Percentiles rank a stretch among this genome's conserved stretches.
phyloP scores from a whole-genome alignment of 2,797 vertebrate genomes.

The Thamnophis elegans region DNA sequence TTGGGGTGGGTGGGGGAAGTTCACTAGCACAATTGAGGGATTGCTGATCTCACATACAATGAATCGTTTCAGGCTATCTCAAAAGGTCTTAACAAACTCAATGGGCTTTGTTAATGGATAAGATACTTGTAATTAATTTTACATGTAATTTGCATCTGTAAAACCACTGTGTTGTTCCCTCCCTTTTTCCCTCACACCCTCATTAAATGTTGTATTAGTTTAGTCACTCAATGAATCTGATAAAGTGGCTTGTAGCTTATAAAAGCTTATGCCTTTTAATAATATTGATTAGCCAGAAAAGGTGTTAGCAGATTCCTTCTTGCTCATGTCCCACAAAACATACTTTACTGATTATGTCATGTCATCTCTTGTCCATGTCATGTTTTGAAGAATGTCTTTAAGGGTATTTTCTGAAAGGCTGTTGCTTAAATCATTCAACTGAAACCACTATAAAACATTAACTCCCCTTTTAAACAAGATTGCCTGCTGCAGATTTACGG shows the following conservation, averaged over 20 bases:
- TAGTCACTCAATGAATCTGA: background rate
- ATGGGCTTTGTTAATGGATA: background rate
- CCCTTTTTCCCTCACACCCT: background rate
- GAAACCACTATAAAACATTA: background rate
- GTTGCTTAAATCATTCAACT: constrained; percentile 12
- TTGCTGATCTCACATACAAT: background rate
- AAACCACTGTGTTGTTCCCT: background rate
- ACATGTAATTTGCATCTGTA: background rate
- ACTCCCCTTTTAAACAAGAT: background rate
- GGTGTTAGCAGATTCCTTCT: background rate
- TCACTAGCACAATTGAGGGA: background rate
- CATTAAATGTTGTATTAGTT: background rate
- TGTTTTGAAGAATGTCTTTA: constrained; percentile 1
- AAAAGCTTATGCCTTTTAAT: background rate
- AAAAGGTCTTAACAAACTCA: background rate
- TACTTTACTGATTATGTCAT: background rate
- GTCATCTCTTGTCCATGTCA: background rate
- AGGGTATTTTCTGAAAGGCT: background rate
- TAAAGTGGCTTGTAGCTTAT: background rate
- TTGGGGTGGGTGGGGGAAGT: background rate
- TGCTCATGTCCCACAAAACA: background rate
- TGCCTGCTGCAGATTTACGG: background rate
- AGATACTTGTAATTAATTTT: background rate
- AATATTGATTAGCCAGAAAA: background rate
- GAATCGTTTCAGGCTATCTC: background rate